Conservation (phyloP, 2,797 vertebrate genomes). For the Echeneis naucrates region DNA sequence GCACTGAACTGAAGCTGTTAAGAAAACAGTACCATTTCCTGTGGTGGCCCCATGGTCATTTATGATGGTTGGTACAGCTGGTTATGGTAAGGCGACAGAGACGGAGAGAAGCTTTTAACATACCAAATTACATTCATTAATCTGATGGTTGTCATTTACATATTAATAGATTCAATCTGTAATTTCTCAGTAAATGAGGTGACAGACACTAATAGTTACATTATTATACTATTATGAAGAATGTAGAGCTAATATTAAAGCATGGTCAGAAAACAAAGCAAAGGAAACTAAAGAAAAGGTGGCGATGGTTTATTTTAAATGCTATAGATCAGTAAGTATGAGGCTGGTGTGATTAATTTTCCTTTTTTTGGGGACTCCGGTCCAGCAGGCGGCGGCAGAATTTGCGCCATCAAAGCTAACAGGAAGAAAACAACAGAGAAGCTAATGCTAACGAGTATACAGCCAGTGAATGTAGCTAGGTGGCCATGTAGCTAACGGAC, state of each 20-base stretch:
- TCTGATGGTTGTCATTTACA: not conserved
- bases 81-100: not conserved
- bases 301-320: too few relatives aligned
- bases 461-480: conserved; percentile 17
- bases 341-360: not conserved
- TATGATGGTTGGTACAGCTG: not conserved
- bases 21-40: not conserved
- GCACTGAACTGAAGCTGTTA: not conserved
- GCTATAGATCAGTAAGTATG: too few relatives aligned
- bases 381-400: conserved; percentile 46
- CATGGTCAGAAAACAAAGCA: not conserved
- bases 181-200: not conserved
- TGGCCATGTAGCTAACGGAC: conserved; percentile 55
- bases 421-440: conserved; percentile 48
- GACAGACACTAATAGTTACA: not conserved
- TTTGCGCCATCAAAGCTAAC: not conserved
- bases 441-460: conserved; percentile 60
- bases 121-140: not conserved
- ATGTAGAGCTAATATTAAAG: not conserved
- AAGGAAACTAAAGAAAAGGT: not conserved
- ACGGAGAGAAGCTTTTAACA: not conserved
- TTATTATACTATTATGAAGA: not conserved
- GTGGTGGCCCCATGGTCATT: not conserved
- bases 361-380: not conserved
- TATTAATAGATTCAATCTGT: not conserved